Percentiles rank a stretch among this genome's conserved stretches.
Conservation (phyloP, 2,113 vertebrate species). For the Osmerus eperlanus region DNA sequence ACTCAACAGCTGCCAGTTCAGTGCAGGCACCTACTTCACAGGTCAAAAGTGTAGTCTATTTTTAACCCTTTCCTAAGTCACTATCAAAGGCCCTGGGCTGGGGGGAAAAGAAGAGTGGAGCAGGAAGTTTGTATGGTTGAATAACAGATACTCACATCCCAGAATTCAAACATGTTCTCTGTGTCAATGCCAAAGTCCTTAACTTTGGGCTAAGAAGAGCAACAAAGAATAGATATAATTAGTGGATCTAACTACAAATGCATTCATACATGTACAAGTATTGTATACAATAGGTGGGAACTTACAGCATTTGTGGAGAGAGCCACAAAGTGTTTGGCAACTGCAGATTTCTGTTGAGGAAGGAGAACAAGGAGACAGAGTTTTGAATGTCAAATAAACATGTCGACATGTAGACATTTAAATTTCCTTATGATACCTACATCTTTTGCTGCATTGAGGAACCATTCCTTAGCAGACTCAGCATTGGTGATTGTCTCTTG, state of each 20-base stretch:
- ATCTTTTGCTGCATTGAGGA: slow-evolving; percentile 80
- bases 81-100: slow-evolving; percentile 13
- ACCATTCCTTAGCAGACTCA: slow-evolving; percentile 94
- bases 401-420: neutral
- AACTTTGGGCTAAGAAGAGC: slow-evolving; percentile 81
- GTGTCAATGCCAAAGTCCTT: slow-evolving; percentile 94
- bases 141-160: slow-evolving; percentile 84
- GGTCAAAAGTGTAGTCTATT: slow-evolving; percentile 67
- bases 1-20: slow-evolving; percentile 66
- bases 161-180: slow-evolving; percentile 97
- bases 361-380: slow-evolving; percentile 10
- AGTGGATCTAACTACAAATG: neutral
- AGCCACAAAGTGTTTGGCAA: slow-evolving; percentile 97
- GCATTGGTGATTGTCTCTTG: slow-evolving; percentile 99
- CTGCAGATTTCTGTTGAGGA: slow-evolving; percentile 79
- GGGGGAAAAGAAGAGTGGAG: neutral
- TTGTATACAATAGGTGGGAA: slow-evolving; percentile 28
- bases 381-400: neutral
- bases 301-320: slow-evolving; percentile 95
- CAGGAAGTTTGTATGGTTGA: slow-evolving; percentile 14
- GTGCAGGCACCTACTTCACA: slow-evolving; percentile 66
- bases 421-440: slow-evolving; percentile 70
- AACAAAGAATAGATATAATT: slow-evolving; percentile 6
- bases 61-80: slow-evolving; percentile 56
- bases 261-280: slow-evolving; percentile 2